Percentiles rank a stretch among this genome's conserved stretches.
Evolutionary conservation across 2,113 vertebrate species (phyloP).

Genomic region (Pygathrix nemaeus): DNA sequence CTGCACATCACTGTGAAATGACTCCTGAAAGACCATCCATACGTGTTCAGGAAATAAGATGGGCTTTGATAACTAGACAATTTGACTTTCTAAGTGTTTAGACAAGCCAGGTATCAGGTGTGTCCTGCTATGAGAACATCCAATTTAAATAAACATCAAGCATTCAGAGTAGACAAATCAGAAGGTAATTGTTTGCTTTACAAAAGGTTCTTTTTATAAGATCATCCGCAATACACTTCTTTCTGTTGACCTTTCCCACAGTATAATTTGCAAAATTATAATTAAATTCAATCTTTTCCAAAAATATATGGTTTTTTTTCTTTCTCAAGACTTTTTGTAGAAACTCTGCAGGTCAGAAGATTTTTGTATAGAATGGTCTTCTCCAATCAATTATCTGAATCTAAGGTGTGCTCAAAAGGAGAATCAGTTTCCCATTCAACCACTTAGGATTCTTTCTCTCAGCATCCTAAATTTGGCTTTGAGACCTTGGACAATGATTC

Average conservation of each 20-base stretch:
- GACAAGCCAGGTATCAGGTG: background rate
- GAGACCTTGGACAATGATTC: background rate
- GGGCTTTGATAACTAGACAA: background rate
- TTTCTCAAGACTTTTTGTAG: background rate
- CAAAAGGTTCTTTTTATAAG: background rate
- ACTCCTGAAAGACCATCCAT: background rate
- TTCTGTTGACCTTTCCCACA: slow-evolving; percentile 3
- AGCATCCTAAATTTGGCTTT: background rate
- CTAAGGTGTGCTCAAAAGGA: background rate
- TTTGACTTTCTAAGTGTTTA: background rate
- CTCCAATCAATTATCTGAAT: background rate
- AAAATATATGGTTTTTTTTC: background rate
- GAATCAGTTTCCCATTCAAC: background rate
- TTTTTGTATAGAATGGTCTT: background rate
- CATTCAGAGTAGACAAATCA: background rate
- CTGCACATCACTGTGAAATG: background rate
- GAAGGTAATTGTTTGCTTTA: background rate
- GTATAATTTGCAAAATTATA: background rate
- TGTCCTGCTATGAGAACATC: background rate
- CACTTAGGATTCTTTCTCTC: background rate
- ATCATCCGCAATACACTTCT: background rate
- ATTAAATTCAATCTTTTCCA: slow-evolving; percentile 25
- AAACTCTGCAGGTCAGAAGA: background rate
- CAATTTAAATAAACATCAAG: background rate
- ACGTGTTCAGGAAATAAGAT: background rate